A percentile compares a stretch with the other conserved stretches of the same genome.
These are phyloP conservation scores for Cyrtonyx montezumae DNA, from an alignment of 2,113 vertebrate genomes.

Conservation along the genomic window DNA sequence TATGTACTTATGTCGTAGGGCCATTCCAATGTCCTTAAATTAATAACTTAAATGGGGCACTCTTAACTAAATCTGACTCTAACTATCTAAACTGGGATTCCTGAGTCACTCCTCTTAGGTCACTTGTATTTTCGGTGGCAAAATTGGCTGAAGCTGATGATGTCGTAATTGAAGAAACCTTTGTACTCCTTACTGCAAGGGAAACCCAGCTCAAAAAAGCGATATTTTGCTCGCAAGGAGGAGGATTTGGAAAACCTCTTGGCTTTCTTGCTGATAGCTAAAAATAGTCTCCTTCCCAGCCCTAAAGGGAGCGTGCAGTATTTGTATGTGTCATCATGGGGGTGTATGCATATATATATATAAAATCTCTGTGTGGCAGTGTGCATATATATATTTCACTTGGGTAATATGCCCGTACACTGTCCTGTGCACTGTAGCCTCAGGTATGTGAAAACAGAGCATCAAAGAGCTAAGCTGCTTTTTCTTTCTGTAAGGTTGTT, in stretches of 20 bases:
- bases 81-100: not conserved
- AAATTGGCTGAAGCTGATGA: not conserved
- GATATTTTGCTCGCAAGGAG: not conserved
- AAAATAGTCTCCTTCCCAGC: conserved; percentile 34
- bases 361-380: not conserved
- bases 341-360: accelerated
- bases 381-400: accelerated
- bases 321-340: not conserved
- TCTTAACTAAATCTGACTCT: not conserved
- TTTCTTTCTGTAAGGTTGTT: not conserved
- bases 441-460: not conserved
- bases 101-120: not conserved
- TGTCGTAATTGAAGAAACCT: not conserved
- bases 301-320: conserved; percentile 20
- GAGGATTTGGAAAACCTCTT: conserved; percentile 26
- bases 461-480: not conserved
- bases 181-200: conserved; percentile 9
- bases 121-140: conserved; percentile 9
- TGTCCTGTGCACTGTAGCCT: not conserved
- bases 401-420: not conserved
- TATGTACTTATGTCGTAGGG: not conserved
- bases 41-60: not conserved
- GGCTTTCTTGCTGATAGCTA: conserved; percentile 43
- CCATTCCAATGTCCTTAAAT: conserved; percentile 24
- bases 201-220: conserved; percentile 9